Conservation (phyloP, 2,888 invertebrate genomes). For the Octodonta nipae region DNA sequence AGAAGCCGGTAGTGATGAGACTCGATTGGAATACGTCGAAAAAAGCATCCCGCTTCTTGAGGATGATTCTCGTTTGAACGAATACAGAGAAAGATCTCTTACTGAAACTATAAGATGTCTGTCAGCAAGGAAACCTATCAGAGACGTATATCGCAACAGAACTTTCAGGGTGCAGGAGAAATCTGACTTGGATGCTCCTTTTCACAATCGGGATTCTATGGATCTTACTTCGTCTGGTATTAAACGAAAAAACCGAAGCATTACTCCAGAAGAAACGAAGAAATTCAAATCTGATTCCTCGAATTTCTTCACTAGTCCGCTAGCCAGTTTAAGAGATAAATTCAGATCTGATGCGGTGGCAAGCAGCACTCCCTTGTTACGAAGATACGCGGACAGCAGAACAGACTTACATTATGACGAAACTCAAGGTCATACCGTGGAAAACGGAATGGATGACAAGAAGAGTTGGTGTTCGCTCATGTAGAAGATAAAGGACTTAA, state of each 20-base stretch:
- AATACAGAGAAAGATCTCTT: background rate
- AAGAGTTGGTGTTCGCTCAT: conserved; percentile 1
- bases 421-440: too few relatives aligned
- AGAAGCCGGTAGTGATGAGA: background rate
- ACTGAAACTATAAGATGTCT: background rate
- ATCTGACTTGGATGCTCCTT: background rate
- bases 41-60: background rate
- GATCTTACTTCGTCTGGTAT: too few relatives aligned
- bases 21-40: background rate
- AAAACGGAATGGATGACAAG: background rate
- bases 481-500: too few relatives aligned
- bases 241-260: background rate
- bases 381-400: background rate
- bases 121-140: conserved; percentile 1
- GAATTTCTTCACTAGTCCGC: background rate
- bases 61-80: background rate
- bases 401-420: background rate
- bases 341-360: background rate
- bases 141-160: background rate
- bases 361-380: background rate
- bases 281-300: background rate
- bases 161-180: background rate
- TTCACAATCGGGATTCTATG: too few relatives aligned
- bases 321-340: background rate
- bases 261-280: background rate